A percentile compares a stretch with the other conserved stretches of the same genome.
Evolutionary conservation across 2,888 invertebrate genomes (phyloP).

Genomic region (Callyntrura guangdongensis): DNA sequence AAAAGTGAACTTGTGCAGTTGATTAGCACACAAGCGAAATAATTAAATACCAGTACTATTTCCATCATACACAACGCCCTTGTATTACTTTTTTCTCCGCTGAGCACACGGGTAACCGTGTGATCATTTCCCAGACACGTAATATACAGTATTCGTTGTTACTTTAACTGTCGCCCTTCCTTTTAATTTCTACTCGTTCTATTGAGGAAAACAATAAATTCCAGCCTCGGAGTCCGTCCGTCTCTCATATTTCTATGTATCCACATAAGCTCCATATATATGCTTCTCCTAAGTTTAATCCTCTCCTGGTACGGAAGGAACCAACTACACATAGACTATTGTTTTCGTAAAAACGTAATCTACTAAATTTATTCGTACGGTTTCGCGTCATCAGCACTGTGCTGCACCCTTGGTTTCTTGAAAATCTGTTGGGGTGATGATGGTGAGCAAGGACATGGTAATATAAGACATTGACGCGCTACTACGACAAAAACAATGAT

Average conservation of each 20-base stretch:
- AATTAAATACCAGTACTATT: constrained; percentile 18
- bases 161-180: neutral
- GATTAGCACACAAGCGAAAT: constrained; percentile 41
- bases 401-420: too few species aligned
- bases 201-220: constrained; percentile 49
- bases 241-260: constrained; percentile 43
- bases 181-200: constrained; percentile 1
- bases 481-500: neutral
- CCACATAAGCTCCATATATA: neutral
- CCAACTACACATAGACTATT: constrained; percentile 12
- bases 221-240: constrained; percentile 81
- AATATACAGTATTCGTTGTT: neutral
- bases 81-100: neutral
- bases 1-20: constrained; percentile 33
- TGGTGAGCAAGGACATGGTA: neutral
- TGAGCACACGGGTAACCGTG: neutral
- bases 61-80: neutral
- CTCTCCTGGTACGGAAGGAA: constrained; percentile 40
- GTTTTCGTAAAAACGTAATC: neutral
- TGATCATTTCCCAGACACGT: neutral
- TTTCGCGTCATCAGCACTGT: too few species aligned
- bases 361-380: too few species aligned
- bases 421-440: neutral
- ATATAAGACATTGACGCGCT: neutral
- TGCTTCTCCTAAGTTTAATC: constrained; percentile 30